Evolutionary conservation across 2,113 vertebrate species (phyloP).

Genomic region (Salvelinus namaycush): DNA sequence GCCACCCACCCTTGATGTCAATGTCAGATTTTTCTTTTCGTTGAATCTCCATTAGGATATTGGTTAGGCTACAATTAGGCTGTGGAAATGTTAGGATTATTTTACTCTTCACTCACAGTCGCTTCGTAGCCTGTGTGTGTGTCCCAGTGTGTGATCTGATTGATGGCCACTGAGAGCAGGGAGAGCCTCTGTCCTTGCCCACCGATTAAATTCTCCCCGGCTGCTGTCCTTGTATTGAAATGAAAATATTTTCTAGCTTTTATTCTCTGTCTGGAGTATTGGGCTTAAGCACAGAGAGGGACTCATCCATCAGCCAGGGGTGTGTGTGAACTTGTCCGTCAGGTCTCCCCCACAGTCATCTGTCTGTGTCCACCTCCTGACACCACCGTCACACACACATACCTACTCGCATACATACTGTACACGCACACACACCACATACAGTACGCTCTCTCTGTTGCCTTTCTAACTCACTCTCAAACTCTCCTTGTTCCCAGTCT

Average conservation of each 20-base stretch:
- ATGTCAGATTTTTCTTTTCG: too few species aligned
- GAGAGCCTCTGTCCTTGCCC: conserved; percentile 17
- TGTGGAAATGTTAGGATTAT: too few species aligned
- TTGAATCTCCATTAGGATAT: too few species aligned
- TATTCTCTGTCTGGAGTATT: not conserved
- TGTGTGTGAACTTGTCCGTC: conserved; percentile 11
- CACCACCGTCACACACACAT: not conserved
- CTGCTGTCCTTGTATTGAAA: conserved; percentile 16
- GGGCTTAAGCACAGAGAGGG: not conserved
- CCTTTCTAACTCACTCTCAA: too few species aligned
- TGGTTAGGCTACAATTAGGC: too few species aligned
- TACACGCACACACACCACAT: too few species aligned
- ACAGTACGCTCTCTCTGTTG: too few species aligned
- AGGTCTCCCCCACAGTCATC: conserved; percentile 4
- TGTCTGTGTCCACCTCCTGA: conserved; percentile 10
- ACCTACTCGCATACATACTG: not conserved
- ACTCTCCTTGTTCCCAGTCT: too few species aligned
- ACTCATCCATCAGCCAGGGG: conserved; percentile 7
- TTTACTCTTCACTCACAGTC: too few species aligned
- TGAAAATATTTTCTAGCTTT: not conserved
- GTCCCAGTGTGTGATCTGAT: conserved; percentile 4
- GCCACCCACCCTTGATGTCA: too few species aligned
- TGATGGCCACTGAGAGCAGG: conserved; percentile 3
- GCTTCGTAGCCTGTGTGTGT: not conserved
- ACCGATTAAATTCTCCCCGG: conserved; percentile 8